Base-by-base conservation (phyloP, 2,113 vertebrate species). In the Zeus faber region DNA sequence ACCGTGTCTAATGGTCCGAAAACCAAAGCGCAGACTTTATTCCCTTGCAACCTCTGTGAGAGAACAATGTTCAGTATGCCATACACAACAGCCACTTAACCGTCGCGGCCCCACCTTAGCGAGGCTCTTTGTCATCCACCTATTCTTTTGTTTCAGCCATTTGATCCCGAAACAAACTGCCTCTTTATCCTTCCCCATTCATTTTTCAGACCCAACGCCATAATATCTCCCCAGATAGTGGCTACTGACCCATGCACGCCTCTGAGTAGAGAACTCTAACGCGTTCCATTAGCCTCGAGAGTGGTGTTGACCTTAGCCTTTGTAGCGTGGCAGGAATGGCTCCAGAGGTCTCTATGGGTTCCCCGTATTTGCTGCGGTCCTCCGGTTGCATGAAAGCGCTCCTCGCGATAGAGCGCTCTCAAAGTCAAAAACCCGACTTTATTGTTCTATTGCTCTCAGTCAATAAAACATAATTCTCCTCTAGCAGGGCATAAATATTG, bases 381-480 rank as follows among this genome's bases (percentile, higher is more conserved):
- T 53, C 18, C 47, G 8, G 27, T 40, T 39, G 18, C 31, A 51
- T 63, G 49, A 46, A 71, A 60, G 55, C 77, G 76, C 11, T 50
- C 14, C 59, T 62, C 43, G 14, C 61, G 54, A 51, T 55, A 65
- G 63, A 70, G 60, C 70, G 75, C 81, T 83, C 68, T 84, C 80
- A 81, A 76, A 75, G 55, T 72, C 35, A 39, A 67, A 9, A 77
- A 77, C 62, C 62, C 27, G 49, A 62, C 54, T 74, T 67, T 65
- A 76, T 87, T 86, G 77, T 87, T 89, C 57, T 70, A 14, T 63
- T 49, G 55, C 29, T 66, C 64, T 67, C 73, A 77, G 85, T 89
- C 85, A 89, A 91, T 89, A 90, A 89, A 89, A 89, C 84, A 89
- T 88, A 62, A 24, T 71, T 10, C 76, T 65, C 45, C 40, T 40